Base-by-base conservation (phyloP, 1,140 invertebrate species). In the Panonychus citri region DNA sequence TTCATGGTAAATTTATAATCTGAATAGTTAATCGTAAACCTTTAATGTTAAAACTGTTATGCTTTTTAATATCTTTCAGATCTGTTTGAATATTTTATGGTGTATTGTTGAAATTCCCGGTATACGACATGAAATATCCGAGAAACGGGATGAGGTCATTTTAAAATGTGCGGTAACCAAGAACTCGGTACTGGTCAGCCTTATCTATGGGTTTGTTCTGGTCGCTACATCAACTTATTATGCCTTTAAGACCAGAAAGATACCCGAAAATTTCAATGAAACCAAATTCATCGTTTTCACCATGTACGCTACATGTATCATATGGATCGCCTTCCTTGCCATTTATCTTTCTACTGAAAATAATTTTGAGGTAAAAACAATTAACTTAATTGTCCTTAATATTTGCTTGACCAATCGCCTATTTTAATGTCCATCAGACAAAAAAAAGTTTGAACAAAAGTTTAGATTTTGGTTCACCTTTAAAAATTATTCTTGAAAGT, bases 281-380 rank as follows among this genome's bases (percentile, higher is more conserved):
- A 87, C 85, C 61, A 90, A 91, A 62, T 74, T 74, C 70, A 91
- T 93, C 64, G 88, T 88, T 58, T 91, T 93, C 71, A 88, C 88
- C 17, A 93, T 93, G 87, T 95, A 95, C 69, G 93, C 89, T 3
- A 89, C 85, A 4, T 88, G 85, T 65, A 81, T 89, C 27, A 86
- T 89, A 64, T 89, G 85, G 85, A 68, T 88, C 61, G 85, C 85
- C 8, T 89, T 89, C 69, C 82, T 88, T 19, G 84, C 85, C 15
- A 73, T 88, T 24, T 89, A 86, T 67, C 70, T 88, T 55, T 51
- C 49, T 55, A 75, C 74, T 15, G 74, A 75, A 61, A 76, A 75
- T 49, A 54, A 25, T 28, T 60, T 60, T 49, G 55, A 60, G 52
- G 59, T 60, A 54, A 57, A 39, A 12, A 40, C 1, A 40, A 7